Percentiles rank a stretch among this genome's conserved stretches.
phyloP scores from a whole-genome alignment of 1,140 invertebrate genomes.

The Aricia agestis region DNA sequence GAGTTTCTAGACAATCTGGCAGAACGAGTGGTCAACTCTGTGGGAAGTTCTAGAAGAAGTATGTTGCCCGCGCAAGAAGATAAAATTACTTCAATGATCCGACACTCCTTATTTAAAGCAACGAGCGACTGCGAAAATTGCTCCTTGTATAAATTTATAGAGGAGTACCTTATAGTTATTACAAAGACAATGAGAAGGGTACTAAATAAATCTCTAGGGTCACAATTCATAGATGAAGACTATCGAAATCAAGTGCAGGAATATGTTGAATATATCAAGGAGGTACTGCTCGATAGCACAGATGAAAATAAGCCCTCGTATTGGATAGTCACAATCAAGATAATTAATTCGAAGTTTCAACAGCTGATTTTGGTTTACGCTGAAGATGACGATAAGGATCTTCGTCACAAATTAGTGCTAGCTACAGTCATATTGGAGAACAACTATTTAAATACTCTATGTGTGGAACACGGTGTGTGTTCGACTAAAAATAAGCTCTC shows the following conservation, averaged over 20 bases:
- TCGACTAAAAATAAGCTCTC: conserved; percentile 41
- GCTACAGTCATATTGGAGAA: conserved; percentile 42
- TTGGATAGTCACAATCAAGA: conserved; percentile 54
- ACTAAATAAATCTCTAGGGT: conserved; percentile 26
- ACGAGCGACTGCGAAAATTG: conserved; percentile 36
- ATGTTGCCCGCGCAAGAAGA: conserved; percentile 31
- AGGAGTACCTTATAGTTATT: conserved; percentile 43
- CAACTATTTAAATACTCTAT: conserved; percentile 46
- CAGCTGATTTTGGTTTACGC: conserved; percentile 30
- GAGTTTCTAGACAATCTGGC: conserved; percentile 43
- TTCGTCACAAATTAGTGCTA: conserved; percentile 45
- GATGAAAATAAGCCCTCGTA: conserved; percentile 29
- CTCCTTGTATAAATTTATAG: conserved; percentile 34
- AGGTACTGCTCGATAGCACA: conserved; percentile 34
- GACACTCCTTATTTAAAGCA: conserved; percentile 38
- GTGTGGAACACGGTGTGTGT: conserved; percentile 42
- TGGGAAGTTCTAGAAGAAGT: conserved; percentile 30
- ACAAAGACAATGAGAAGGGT: conserved; percentile 37
- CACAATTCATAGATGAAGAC: conserved; percentile 23
- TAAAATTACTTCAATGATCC: conserved; percentile 35
- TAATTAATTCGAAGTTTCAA: conserved; percentile 48
- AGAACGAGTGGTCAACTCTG: conserved; percentile 25
- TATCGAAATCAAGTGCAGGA: conserved; percentile 40
- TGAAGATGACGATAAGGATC: conserved; percentile 20
- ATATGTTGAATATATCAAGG: conserved; percentile 36